A percentile compares a stretch with the other conserved stretches of the same genome.
Conservation (phyloP, 1,140 invertebrate species). For the Drosophila paulistorum region DNA sequence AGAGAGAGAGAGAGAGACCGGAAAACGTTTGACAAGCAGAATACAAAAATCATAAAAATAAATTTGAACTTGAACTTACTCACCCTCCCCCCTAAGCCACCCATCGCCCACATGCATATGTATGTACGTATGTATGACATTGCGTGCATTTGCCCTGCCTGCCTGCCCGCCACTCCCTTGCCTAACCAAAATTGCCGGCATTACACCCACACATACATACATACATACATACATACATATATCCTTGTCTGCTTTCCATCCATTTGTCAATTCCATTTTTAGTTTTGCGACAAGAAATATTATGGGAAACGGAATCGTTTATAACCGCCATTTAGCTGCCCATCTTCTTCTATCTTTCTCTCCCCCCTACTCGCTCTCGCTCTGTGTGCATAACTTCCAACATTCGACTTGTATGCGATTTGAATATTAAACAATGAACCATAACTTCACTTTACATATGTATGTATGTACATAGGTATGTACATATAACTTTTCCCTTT, state of each 20-base stretch:
- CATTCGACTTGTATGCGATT: conserved; percentile 45
- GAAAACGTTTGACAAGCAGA: conserved; percentile 43
- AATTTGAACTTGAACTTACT: conserved; percentile 78
- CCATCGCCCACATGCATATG: not conserved
- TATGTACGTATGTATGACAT: not conserved
- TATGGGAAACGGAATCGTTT: conserved; percentile 26
- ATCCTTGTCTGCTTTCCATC: conserved; percentile 27
- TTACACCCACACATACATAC: not conserved
- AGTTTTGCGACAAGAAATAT: conserved; percentile 24
- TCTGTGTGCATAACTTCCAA: not conserved
- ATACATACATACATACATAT: not conserved
- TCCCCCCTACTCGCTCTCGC: no score
- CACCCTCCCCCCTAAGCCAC: not conserved
- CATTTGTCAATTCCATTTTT: conserved; percentile 26
- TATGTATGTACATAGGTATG: not conserved
- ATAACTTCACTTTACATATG: conserved; percentile 37
- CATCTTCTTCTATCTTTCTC: not conserved
- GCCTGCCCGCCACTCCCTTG: not conserved
- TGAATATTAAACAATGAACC: conserved; percentile 65
- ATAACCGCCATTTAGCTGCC: conserved; percentile 31
- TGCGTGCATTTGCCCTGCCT: conserved; percentile 7
- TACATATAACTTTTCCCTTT: conserved; percentile 45
- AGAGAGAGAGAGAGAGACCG: conserved; percentile 36
- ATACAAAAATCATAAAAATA: conserved; percentile 65
- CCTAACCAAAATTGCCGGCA: not conserved